A percentile compares a stretch with the other conserved stretches of the same genome.
These are phyloP conservation scores for Folsomia candida DNA, from an alignment of 2,888 invertebrate species.

Conservation along the genomic window DNA sequence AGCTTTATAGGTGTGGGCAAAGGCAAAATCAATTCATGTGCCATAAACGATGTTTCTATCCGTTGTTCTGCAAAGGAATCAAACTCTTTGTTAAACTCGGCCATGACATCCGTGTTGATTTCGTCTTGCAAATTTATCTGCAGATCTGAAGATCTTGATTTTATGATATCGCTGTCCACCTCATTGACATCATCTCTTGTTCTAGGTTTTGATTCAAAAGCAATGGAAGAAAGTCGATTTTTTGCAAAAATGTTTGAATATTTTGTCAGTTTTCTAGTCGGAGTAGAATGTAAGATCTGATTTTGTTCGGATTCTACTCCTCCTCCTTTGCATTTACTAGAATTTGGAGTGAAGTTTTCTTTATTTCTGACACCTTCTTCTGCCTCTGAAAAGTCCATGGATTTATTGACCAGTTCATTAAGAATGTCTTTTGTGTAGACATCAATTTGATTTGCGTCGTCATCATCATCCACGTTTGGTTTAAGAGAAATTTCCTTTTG, in stretches of 20 bases:
- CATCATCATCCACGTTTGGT: background rate
- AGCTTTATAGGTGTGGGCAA: too few species aligned
- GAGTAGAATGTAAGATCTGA: too few species aligned
- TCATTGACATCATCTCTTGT: too few species aligned
- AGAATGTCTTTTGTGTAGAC: background rate
- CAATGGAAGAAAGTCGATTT: background rate
- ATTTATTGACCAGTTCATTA: background rate
- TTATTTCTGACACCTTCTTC: background rate
- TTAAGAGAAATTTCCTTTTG: background rate
- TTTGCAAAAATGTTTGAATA: background rate
- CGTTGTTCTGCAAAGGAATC: slow-evolving; percentile 19
- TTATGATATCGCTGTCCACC: background rate
- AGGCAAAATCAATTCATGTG: slow-evolving; percentile 12
- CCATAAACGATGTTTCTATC: slow-evolving; percentile 26
- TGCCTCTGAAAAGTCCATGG: background rate
- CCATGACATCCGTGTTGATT: slow-evolving; percentile 3
- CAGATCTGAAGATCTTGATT: too few species aligned
- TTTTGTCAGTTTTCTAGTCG: background rate
- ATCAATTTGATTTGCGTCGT: background rate
- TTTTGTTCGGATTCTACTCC: too few species aligned
- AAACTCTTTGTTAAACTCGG: slow-evolving; percentile 30
- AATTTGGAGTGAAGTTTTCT: background rate
- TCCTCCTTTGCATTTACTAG: too few species aligned
- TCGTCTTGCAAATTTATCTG: background rate
- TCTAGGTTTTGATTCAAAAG: too few species aligned